Evolutionary conservation across 2,797 vertebrate genomes (phyloP), one percentile per base, ranked within the genome.

Genomic region (Octomys mimax): DNA sequence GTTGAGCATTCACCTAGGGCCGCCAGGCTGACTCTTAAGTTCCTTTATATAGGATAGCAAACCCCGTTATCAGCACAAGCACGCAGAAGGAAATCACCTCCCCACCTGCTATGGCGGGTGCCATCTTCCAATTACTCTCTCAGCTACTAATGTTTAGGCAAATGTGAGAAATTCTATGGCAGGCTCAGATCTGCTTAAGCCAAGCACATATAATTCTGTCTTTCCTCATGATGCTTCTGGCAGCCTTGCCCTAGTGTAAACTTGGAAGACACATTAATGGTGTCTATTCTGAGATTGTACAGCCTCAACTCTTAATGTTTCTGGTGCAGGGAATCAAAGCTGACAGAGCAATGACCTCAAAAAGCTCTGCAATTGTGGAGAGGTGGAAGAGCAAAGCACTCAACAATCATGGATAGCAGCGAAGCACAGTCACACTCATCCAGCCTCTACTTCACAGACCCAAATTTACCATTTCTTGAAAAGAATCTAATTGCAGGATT

Each of bases 131-230:
- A 70, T 64, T 92, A 59, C 52, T 59, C 36, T 59, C 77, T 57
- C 78, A 87, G 59, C 21, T 96, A 85, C 39, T 66, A 13, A 52
- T 70, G 59, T 85, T 93, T 88, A 77, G 61, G 79, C 14, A 73
- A 83, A 77, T 36, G 61, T 78, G 16, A 71, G 61, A 88, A 91
- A 91, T 42, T 54, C 22, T 89, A 52, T 91, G 42, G 49, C 12
- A 22, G 71, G 7, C 22, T 57, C 21, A 86, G 21, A 82, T 52
- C 62, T 49, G 33, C n/a, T 78, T 28, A 59, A 31, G 68, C 22
- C 24, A 75, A 62, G 49, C 46, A 26, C 33, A 54, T 66, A 19
- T 36, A n/a, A 71, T 77, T 82, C 8, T 57, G 22, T 64, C 77
- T n/a, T 10, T 79, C 33, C 46, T 12, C 28, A 11, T 71, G 70